Base-by-base conservation (phyloP, 2,113 vertebrate species). In the Plestiodon gilberti region DNA sequence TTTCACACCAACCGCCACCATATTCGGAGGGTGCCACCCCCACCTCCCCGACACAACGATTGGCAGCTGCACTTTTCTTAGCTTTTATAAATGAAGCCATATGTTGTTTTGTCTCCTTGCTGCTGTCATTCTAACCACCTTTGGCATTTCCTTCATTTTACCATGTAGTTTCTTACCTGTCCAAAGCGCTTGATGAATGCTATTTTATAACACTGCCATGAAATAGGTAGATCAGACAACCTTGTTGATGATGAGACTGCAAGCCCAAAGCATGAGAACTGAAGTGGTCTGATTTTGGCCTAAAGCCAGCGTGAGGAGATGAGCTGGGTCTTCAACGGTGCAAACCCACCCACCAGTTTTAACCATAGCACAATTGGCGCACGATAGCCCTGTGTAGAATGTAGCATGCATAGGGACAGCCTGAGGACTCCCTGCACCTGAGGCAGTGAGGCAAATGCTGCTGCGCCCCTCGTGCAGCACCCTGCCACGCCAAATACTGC, bases 31-130 rank as follows among this genome's bases (percentile, higher is more conserved):
- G n/a, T 23, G 33, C 1, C n/a, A 38, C 22, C 35, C 40, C 22
- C 43, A 0, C 0, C 48, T 22, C n/a, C 23, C n/a, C 4, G 9
- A 75, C 88, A 40, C 83, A 4, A 78, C 17, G 78, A 88, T 57
- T 77, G 35, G 90, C 90, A 59, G 87, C 92, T 89, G 93, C 91
- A 89, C 91, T 93, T 90, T 89, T 85, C 83, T 13, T 67, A 73
- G 81, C 57, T 64, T n/a, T 28, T 38, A 48, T 43, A 18, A 85
- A 89, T 9, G 86, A 94, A 93, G 94, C 91, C 91, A 92, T 90
- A 91, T 83, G 92, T 70, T 55, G 38, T 74, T 87, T 40, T 73
- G 8, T 0, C n/a, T 38, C 8, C 43, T 70, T 67, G 81, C 3
- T 2, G 5, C n/a, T 40, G 86, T 30, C 33, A 67, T 2, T 3